Evolutionary conservation across 2,888 invertebrate genomes (phyloP).

Genomic region (Morpho deidamia): DNA sequence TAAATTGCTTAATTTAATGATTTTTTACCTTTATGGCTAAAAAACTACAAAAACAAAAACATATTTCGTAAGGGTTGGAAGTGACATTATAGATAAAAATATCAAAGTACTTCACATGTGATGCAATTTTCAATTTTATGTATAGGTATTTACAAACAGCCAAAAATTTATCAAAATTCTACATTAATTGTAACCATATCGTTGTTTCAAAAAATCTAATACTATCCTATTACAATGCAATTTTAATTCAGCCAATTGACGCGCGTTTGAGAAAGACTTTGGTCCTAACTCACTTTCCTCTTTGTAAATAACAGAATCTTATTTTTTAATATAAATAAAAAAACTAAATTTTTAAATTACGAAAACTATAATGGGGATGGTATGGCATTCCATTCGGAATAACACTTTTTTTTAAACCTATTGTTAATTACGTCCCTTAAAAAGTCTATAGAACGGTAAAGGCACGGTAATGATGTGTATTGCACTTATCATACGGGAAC

Average conservation of each 20-base stretch:
- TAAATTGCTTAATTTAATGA: too few relatives aligned
- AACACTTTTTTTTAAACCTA: conserved; percentile 61
- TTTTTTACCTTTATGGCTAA: too few relatives aligned
- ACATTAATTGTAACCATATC: conserved; percentile 50
- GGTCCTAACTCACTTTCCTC: conserved; percentile 59
- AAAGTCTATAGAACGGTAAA: conserved; percentile 77
- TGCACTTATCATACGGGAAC: conserved; percentile 68
- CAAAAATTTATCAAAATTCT: conserved; percentile 50
- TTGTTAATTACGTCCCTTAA: conserved; percentile 78
- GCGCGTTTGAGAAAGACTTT: conserved; percentile 50
- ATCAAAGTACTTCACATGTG: conserved; percentile 16
- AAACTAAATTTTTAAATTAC: conserved; percentile 58
- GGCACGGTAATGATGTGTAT: conserved; percentile 78
- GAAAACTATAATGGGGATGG: conserved; percentile 55
- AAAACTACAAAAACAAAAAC: too few relatives aligned
- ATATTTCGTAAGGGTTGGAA: background rate
- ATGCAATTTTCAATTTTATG: conserved; percentile 33
- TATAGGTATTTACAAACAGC: conserved; percentile 41
- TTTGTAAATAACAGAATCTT: conserved; percentile 41
- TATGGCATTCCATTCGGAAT: conserved; percentile 47
- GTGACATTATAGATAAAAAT: conserved; percentile 4
- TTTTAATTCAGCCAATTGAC: conserved; percentile 59
- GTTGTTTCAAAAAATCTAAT: conserved; percentile 61
- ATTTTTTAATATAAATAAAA: conserved; percentile 41
- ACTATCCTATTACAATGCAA: conserved; percentile 62